A percentile compares a stretch with the other conserved stretches of the same genome.
phyloP scores from a whole-genome alignment of 2,888 invertebrate genomes.

The Epinotia bilunana region DNA sequence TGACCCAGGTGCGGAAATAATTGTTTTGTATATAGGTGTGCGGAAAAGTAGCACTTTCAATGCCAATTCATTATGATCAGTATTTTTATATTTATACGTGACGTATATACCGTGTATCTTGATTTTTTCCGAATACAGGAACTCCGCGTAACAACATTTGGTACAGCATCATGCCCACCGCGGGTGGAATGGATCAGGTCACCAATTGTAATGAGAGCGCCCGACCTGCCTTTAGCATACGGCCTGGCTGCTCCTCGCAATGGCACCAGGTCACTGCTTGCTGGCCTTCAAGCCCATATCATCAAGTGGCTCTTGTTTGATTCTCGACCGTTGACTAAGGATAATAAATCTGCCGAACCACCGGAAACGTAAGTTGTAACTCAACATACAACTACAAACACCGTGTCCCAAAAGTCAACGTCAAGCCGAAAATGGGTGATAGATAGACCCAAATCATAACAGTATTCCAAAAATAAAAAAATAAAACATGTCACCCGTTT shows the following conservation, averaged over 20 bases:
- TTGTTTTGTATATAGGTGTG: no score
- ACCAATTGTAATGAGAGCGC: conserved; percentile 85
- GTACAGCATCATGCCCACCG: conserved; percentile 87
- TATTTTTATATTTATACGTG: background rate
- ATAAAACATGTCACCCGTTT: no score
- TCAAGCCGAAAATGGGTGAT: no score
- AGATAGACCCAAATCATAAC: no score
- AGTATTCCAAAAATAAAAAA: no score
- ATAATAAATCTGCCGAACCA: conserved; percentile 76
- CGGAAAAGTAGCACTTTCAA: no score
- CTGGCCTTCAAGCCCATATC: conserved; percentile 88
- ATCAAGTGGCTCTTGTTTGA: conserved; percentile 88
- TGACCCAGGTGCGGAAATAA: no score
- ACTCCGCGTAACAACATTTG: conserved; percentile 86
- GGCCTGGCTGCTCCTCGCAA: conserved; percentile 88
- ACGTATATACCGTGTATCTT: background rate
- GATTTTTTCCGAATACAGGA: conserved; percentile 70
- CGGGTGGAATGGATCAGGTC: conserved; percentile 89
- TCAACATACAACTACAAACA: no score
- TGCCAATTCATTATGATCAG: background rate
- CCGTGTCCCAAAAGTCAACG: no score
- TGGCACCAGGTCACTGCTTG: conserved; percentile 86
- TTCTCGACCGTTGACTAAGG: conserved; percentile 73
- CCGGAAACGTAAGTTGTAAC: conserved; percentile 81
- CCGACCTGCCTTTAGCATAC: conserved; percentile 85